These are phyloP conservation scores for Acropternis orthonyx DNA, from an alignment of 2,797 vertebrate species.

Conservation along the genomic window DNA sequence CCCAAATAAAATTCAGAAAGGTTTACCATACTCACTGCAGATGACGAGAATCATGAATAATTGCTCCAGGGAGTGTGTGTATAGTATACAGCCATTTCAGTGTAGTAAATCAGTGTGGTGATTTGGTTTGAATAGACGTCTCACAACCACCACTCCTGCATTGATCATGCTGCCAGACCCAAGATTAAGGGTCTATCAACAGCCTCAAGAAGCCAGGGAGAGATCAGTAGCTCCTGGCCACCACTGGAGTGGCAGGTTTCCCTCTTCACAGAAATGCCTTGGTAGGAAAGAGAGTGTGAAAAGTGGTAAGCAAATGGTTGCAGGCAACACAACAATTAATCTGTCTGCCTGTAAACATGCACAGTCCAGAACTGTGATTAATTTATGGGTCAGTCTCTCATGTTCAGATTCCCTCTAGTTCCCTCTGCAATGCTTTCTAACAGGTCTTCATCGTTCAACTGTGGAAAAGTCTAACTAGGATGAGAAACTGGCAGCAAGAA, in stretches of 20 bases:
- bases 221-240: neutral
- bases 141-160: neutral
- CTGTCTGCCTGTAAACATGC: neutral
- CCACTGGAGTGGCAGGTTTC: neutral
- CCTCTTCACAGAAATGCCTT: neutral
- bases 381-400: neutral
- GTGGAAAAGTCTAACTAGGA: neutral
- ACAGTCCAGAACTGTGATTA: neutral
- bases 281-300: neutral
- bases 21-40: constrained; percentile 4
- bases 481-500: neutral
- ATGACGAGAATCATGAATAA: neutral
- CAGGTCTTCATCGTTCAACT: neutral
- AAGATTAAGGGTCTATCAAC: neutral
- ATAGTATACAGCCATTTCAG: neutral
- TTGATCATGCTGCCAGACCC: neutral
- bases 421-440: neutral
- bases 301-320: neutral
- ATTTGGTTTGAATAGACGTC: constrained; percentile 7
- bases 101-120: neutral
- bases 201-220: neutral
- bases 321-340: neutral
- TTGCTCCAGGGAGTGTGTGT: neutral
- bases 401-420: neutral
- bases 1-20: constrained; percentile 11